These are phyloP conservation scores for Biston stratarius DNA, from an alignment of 2,888 invertebrate species.

Conservation along the genomic window DNA sequence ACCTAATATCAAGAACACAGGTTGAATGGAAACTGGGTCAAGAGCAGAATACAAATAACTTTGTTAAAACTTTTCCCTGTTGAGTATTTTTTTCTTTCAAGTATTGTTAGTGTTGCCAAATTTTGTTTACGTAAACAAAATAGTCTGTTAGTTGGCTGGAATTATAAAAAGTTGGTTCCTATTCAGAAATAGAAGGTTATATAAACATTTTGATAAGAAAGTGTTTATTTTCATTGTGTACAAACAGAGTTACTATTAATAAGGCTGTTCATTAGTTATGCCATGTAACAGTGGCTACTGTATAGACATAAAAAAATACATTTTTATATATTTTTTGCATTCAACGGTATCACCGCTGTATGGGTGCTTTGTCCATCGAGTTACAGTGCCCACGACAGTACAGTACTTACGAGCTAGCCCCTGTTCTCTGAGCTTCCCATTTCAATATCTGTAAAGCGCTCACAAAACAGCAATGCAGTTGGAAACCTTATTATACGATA, in stretches of 20 bases:
- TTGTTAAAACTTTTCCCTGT: slow-evolving; percentile 38
- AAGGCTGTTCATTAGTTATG: background rate
- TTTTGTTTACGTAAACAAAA: slow-evolving; percentile 25
- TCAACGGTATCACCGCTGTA: too few relatives aligned
- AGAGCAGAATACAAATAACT: slow-evolving; percentile 35
- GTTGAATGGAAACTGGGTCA: slow-evolving; percentile 34
- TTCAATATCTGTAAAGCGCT: too few relatives aligned
- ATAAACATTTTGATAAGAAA: slow-evolving; percentile 3
- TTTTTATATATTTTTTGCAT: too few relatives aligned
- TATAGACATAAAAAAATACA: too few relatives aligned
- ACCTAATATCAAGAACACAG: slow-evolving; percentile 7
- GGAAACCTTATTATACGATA: too few relatives aligned
- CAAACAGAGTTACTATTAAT: background rate
- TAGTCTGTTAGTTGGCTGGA: slow-evolving; percentile 1
- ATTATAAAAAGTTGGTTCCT: slow-evolving; percentile 16
- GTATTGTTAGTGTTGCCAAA: slow-evolving; percentile 14
- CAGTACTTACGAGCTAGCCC: too few relatives aligned
- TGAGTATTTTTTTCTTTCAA: slow-evolving; percentile 16
- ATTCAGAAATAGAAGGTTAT: slow-evolving; percentile 3
- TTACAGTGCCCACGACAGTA: too few relatives aligned
- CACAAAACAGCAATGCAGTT: too few relatives aligned
- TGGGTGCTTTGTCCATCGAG: too few relatives aligned
- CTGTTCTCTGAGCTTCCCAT: too few relatives aligned
- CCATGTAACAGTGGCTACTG: too few relatives aligned
- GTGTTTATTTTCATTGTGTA: background rate